Base-by-base conservation (phyloP, 2,888 invertebrate genomes). In the Agriopis aurantiaria region DNA sequence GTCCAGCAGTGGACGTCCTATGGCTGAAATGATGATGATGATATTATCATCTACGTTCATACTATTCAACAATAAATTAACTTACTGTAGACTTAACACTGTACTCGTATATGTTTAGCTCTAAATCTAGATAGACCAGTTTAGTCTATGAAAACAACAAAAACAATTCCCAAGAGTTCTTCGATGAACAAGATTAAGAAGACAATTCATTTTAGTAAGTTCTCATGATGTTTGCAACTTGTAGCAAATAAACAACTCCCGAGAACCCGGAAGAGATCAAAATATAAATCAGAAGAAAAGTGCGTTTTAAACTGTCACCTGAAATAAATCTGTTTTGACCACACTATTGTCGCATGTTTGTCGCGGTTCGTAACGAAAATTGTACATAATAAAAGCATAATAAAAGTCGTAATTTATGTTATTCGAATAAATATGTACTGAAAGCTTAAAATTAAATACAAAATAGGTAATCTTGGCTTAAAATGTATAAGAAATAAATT, bases 211-310 rank as follows among this genome's bases (percentile, higher is more conserved):
- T 46, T 10, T 46, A 46, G 46, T 12, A 11, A n/a, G 12, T 55
- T 11, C 5, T 33, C 40, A 40, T n/a, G n/a, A 55, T 33, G 46
- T 58, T 58, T 46, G 8, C 7, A 23, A 17, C 11, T 11, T 56
- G 3, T 43, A 56, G n/a, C 41, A 43, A 53, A 53, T 6, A 56
- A 57, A 40, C 43, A 17, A 14, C 14, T 57, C n/a, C 0, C 62
- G 12, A 53, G 33, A 57, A 57, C 57, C 57, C 65, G 65, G 65
- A 65, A 65, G 57, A 65, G 11, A 33, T 60, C 12, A 46, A 45
- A 58, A 43, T 58, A 45, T n/a, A 49, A 10, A 23, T n/a, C 9
- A 51, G 33, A 51, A 48, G 46, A 62, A 46, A 33, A 62, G 17
- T 53, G 41, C 52, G n/a, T 45, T 43, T 53, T 45, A 43, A 10